Percentiles rank a stretch among this genome's conserved stretches.
Evolutionary conservation across 2,113 vertebrate species (phyloP).

Genomic region (Puma concolor): DNA sequence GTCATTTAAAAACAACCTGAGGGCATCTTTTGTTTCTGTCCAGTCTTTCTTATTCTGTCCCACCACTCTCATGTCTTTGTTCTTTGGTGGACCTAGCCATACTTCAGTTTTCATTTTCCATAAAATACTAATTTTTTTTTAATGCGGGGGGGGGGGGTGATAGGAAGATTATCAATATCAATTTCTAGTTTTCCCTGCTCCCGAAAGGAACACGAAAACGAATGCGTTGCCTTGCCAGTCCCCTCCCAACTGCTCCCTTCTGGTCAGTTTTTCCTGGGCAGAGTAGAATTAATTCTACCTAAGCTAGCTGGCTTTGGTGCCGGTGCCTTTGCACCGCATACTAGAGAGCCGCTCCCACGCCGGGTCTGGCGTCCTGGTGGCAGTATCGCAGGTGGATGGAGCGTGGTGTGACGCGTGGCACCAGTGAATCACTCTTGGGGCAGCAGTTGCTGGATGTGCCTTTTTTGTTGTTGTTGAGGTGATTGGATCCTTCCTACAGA

Average conservation of each 20-base stretch:
- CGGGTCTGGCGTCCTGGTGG: background rate
- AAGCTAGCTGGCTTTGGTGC: background rate
- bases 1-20: background rate
- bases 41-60: background rate
- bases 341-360: background rate
- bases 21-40: background rate
- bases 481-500: slow-evolving; percentile 14
- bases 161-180: background rate
- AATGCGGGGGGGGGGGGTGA: background rate
- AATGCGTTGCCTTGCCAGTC: background rate
- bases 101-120: slow-evolving; percentile 30
- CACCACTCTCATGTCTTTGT: background rate
- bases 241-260: background rate
- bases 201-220: background rate
- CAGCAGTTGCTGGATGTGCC: background rate
- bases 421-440: slow-evolving; percentile 2
- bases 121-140: background rate
- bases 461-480: slow-evolving; percentile 58
- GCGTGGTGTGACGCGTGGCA: background rate
- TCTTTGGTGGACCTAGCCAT: background rate
- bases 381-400: background rate
- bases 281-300: background rate
- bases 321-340: background rate
- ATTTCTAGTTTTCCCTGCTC: background rate
- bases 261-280: background rate